Conservation (phyloP, 92 coral and sea anemone genomes). For the Palythoa grandiflora region DNA sequence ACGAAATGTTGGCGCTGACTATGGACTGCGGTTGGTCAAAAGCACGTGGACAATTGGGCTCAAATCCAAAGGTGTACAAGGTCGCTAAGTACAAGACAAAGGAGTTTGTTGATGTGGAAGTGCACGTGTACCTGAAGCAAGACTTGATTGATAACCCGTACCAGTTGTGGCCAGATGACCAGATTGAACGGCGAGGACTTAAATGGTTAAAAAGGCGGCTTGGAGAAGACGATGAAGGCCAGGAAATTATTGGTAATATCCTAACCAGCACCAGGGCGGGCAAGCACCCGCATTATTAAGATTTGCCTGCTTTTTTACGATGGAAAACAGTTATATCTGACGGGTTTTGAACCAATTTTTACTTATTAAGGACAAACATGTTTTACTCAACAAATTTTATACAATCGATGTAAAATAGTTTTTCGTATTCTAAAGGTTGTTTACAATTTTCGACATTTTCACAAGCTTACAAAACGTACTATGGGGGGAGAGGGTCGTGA, state of each 20-base stretch:
- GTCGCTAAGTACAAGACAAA: conserved; percentile 19
- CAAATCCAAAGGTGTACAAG: conserved; percentile 1
- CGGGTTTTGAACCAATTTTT: too few relatives aligned
- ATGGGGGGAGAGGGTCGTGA: too few relatives aligned
- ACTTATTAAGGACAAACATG: too few relatives aligned
- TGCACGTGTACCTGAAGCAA: conserved; percentile 16
- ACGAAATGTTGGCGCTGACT: conserved; percentile 28
- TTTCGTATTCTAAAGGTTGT: too few relatives aligned
- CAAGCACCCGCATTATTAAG: conserved; percentile 21
- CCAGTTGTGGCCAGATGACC: conserved; percentile 34
- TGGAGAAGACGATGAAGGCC: conserved; percentile 22
- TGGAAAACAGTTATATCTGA: too few relatives aligned
- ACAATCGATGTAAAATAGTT: too few relatives aligned
- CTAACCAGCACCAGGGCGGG: conserved; percentile 18
- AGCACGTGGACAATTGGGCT: conserved; percentile 17
- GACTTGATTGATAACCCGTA: conserved; percentile 25
- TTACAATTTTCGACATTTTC: too few relatives aligned
- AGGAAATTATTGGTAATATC: conserved; percentile 3
- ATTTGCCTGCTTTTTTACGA: too few relatives aligned
- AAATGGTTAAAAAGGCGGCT: conserved; percentile 34
- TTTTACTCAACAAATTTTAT: too few relatives aligned
- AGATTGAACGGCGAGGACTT: conserved; percentile 21
- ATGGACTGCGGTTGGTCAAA: conserved; percentile 37
- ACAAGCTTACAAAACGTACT: too few relatives aligned
- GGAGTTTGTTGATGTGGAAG: conserved; percentile 22